These are phyloP conservation scores for Tipula helvola DNA, from an alignment of 2,888 invertebrate genomes.

Conservation along the genomic window DNA sequence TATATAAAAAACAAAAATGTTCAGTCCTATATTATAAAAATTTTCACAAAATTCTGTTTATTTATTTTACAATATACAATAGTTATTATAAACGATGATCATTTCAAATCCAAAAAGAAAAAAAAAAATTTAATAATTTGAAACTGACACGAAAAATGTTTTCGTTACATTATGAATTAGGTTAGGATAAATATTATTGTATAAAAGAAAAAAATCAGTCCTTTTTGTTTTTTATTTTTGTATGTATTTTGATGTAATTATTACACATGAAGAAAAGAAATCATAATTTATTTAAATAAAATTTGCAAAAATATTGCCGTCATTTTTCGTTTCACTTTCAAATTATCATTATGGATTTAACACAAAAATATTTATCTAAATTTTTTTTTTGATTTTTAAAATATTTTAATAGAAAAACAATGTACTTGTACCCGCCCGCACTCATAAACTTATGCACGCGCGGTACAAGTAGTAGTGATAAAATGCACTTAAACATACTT, in stretches of 20 bases:
- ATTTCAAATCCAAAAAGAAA: not conserved
- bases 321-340: not conserved
- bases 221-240: not conserved
- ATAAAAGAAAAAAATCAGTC: not conserved
- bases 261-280: not conserved
- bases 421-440: not conserved
- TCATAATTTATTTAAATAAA: not conserved
- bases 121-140: not conserved
- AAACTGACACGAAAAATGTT: not conserved
- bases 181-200: not conserved
- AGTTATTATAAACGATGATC: not conserved
- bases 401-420: not conserved
- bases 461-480: not conserved
- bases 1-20: not conserved
- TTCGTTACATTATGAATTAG: not conserved
- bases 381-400: not conserved
- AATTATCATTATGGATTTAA: not conserved
- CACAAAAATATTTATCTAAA: not conserved
- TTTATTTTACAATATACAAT: not conserved
- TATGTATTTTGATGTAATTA: not conserved
- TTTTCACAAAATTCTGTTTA: not conserved
- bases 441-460: not conserved
- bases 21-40: not conserved
- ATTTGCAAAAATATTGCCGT: not conserved
- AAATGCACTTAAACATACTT: not conserved